These are phyloP conservation scores for Xenentodon cancila DNA, from an alignment of 2,797 vertebrate genomes.

Conservation along the genomic window DNA sequence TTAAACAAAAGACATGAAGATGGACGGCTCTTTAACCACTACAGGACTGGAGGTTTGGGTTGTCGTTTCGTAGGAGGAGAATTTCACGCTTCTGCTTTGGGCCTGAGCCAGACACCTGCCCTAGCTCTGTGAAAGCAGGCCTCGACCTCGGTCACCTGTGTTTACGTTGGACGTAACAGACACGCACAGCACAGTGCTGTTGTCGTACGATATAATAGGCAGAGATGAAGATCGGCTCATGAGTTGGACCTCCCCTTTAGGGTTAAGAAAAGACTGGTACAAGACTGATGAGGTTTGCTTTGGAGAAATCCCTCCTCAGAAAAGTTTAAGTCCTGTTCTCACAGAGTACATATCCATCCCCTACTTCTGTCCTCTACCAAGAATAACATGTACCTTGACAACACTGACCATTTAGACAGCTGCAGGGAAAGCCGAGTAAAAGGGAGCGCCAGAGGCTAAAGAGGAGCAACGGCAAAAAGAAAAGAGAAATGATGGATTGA, in stretches of 20 bases:
- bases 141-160: conserved; percentile 48
- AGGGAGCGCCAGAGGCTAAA: neutral
- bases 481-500: conserved; percentile 26
- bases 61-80: conserved; percentile 30
- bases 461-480: conserved; percentile 23
- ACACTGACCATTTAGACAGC: conserved; percentile 73
- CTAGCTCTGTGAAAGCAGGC: conserved; percentile 21
- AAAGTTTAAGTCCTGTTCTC: conserved; percentile 67
- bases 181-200: conserved; percentile 29
- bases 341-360: conserved; percentile 54
- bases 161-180: conserved; percentile 55
- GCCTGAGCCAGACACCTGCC: conserved; percentile 49
- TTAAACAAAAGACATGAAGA: conserved; percentile 35
- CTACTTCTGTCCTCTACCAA: conserved; percentile 70
- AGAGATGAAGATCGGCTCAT: conserved; percentile 26
- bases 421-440: conserved; percentile 48
- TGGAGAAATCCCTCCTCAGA: conserved; percentile 44
- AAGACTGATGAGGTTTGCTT: conserved; percentile 68
- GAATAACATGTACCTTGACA: conserved; percentile 74
- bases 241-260: conserved; percentile 36
- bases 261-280: conserved; percentile 67
- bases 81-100: conserved; percentile 25
- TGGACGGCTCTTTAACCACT: conserved; percentile 11
- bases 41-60: conserved; percentile 18
- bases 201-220: conserved; percentile 41